A percentile compares a stretch with the other conserved stretches of the same genome.
Conservation (phyloP, 2,113 vertebrate genomes). For the Cyphomyrus plagiostoma region DNA sequence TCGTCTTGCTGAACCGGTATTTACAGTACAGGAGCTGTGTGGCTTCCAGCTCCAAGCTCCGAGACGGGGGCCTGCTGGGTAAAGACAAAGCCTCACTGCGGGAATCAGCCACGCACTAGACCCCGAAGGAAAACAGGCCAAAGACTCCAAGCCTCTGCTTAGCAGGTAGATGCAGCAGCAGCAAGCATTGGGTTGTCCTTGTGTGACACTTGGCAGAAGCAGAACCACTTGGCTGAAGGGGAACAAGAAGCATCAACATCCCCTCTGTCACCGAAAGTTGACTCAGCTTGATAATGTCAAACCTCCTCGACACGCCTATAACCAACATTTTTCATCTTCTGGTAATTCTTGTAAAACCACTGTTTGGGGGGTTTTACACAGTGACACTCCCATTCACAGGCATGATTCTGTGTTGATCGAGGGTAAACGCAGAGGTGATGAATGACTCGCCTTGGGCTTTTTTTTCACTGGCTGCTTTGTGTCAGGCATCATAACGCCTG, state of each 20-base stretch:
- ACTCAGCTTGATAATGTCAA: slow-evolving; percentile 2
- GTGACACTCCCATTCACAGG: neutral
- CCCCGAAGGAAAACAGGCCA: neutral
- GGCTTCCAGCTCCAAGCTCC: slow-evolving; percentile 34
- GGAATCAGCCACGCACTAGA: neutral
- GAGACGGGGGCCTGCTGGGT: neutral
- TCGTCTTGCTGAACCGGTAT: slow-evolving; percentile 23
- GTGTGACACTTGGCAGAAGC: neutral
- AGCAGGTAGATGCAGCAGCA: neutral
- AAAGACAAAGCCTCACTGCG: neutral
- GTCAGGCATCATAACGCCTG: neutral
- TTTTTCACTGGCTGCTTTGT: neutral
- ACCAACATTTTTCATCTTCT: slow-evolving; percentile 3
- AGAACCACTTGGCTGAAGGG: neutral
- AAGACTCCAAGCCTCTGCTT: neutral
- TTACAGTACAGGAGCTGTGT: slow-evolving; percentile 35
- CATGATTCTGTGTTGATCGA: neutral
- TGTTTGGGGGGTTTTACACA: neutral
- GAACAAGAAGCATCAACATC: neutral
- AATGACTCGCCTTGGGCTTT: neutral
- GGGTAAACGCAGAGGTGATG: neutral
- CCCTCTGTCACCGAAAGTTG: neutral
- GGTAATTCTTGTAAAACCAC: slow-evolving; percentile 6
- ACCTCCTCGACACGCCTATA: neutral
- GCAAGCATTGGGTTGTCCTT: neutral